Percentiles rank a stretch among this genome's conserved stretches.
These are phyloP conservation scores for Augochlora pura DNA, from an alignment of 1,140 invertebrate species.

Conservation along the genomic window DNA sequence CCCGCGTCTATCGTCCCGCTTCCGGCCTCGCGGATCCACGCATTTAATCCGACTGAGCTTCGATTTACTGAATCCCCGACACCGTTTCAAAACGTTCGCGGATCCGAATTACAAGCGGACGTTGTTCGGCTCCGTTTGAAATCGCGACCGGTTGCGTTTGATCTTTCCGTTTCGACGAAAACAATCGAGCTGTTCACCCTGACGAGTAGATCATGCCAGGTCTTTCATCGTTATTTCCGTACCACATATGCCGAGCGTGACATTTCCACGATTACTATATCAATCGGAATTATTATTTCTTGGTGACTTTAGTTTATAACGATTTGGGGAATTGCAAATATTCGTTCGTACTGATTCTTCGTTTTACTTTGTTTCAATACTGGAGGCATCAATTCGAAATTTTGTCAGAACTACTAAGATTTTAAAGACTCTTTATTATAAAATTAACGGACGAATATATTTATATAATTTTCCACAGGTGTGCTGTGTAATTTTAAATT, in stretches of 20 bases:
- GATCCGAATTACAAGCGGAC: background rate
- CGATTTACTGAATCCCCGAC: constrained; percentile 4
- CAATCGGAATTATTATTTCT: too few species aligned
- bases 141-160: background rate
- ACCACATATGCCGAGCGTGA: background rate
- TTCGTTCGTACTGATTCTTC: too few species aligned
- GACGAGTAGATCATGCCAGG: background rate
- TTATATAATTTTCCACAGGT: too few species aligned
- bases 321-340: too few species aligned
- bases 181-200: background rate
- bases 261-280: background rate
- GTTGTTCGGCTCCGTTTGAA: background rate
- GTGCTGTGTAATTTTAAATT: too few species aligned
- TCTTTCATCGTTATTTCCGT: background rate
- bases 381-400: too few species aligned
- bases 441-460: too few species aligned
- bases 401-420: too few species aligned
- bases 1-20: background rate
- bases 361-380: too few species aligned
- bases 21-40: background rate
- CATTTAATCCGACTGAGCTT: background rate
- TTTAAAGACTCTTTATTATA: too few species aligned
- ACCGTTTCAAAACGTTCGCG: background rate
- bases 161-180: background rate
- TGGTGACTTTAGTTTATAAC: too few species aligned